phyloP scores from a whole-genome alignment of 30 jellyfish, hydroid and myxozoan genomes.

The Aurelia sp. region DNA sequence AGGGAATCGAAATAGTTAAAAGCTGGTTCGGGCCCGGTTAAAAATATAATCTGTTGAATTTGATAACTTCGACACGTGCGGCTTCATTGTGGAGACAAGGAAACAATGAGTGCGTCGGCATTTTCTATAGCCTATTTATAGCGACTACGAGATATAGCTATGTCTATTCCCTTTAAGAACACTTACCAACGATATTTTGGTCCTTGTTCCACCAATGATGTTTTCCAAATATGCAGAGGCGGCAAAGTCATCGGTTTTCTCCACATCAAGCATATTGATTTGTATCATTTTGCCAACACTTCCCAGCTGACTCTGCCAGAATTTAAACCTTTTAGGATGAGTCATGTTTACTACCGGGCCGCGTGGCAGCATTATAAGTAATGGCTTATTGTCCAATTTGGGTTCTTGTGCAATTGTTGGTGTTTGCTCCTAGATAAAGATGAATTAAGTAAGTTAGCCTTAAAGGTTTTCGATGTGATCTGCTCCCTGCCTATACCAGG shows the following conservation, averaged over 20 bases:
- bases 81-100: no score
- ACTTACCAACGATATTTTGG: constrained; percentile 79
- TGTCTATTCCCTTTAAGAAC: no score
- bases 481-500: no score
- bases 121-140: no score
- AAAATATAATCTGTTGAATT: no score
- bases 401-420: constrained; percentile 7
- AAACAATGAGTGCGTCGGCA: no score
- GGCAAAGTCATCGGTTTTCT: constrained; percentile 79
- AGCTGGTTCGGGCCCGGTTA: no score
- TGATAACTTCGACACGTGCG: no score
- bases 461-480: background rate
- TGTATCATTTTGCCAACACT: constrained; percentile 70
- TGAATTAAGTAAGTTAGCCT: background rate
- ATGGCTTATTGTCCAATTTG: constrained; percentile 76
- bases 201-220: constrained; percentile 82
- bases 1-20: no score
- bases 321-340: constrained; percentile 79
- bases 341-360: constrained; percentile 84
- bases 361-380: constrained; percentile 84
- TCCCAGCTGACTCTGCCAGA: constrained; percentile 87
- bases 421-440: constrained; percentile 42
- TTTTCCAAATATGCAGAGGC: constrained; percentile 82
- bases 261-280: constrained; percentile 77
- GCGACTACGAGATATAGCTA: no score